Percentiles rank a stretch among this genome's conserved stretches.
These are phyloP conservation scores for Podarcis lilfordi DNA, from an alignment of 2,797 vertebrate species.

Conservation along the genomic window DNA sequence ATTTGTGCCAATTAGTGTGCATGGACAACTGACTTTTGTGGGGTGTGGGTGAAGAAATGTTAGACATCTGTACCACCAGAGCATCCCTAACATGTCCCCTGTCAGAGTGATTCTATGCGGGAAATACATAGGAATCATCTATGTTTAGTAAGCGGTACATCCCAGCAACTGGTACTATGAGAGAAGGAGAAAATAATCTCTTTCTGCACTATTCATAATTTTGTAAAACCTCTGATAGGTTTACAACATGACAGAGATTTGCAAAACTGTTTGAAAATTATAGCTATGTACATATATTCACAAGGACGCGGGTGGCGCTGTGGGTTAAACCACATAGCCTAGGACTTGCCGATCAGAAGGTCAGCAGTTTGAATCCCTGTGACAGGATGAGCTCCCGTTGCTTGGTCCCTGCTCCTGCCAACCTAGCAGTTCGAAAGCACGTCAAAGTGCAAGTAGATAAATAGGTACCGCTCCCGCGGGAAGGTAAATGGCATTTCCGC, in stretches of 20 bases:
- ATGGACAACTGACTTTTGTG: neutral
- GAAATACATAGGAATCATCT: neutral
- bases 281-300: neutral
- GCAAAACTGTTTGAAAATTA: neutral
- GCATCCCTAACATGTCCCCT: neutral
- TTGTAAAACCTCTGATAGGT: neutral
- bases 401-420: too few relatives aligned
- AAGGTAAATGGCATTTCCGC: too few relatives aligned
- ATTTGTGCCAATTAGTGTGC: neutral
- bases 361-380: too few relatives aligned
- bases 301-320: too few relatives aligned
- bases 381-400: too few relatives aligned
- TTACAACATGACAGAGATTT: neutral
- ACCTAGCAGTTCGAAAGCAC: too few relatives aligned
- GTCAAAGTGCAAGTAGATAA: too few relatives aligned
- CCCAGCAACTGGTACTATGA: neutral
- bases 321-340: too few relatives aligned
- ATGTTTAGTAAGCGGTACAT: too few relatives aligned
- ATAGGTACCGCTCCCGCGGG: too few relatives aligned
- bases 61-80: neutral
- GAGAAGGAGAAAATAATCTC: neutral
- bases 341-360: too few relatives aligned
- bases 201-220: neutral
- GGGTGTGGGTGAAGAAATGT: neutral
- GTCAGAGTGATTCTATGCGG: neutral